These are phyloP conservation scores for Diachasmimorpha longicaudata DNA, from an alignment of 1,140 invertebrate genomes.

Conservation along the genomic window DNA sequence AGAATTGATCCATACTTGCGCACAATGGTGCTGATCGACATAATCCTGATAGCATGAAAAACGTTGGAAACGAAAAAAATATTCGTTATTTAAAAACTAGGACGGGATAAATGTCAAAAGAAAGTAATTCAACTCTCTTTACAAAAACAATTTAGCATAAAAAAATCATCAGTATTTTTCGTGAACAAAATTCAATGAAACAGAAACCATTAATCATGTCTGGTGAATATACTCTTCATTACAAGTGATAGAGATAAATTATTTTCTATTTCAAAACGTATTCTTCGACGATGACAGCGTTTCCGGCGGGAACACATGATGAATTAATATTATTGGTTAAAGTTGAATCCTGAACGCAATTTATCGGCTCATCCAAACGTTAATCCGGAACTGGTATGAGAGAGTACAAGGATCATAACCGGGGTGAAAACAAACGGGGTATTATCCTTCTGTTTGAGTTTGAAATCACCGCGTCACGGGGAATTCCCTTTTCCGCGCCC, in stretches of 20 bases:
- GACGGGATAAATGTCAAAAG: background rate
- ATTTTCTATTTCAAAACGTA: no score
- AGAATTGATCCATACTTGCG: slow-evolving; percentile 69
- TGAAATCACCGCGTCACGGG: background rate
- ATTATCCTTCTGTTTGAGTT: background rate
- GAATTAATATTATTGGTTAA: background rate
- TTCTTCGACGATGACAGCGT: no score
- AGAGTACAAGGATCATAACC: background rate
- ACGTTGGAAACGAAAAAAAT: slow-evolving; percentile 41
- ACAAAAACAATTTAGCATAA: background rate
- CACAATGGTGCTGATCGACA: slow-evolving; percentile 82
- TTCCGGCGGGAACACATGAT: no score
- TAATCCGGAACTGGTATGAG: background rate
- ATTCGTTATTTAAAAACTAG: slow-evolving; percentile 15
- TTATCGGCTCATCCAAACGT: background rate
- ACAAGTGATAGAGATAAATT: no score
- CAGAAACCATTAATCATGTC: no score
- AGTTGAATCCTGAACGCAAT: background rate
- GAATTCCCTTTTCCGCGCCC: background rate
- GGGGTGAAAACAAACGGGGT: background rate
- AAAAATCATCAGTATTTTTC: background rate
- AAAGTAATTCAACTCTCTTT: background rate
- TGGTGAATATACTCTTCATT: no score
- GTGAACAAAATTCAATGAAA: background rate
- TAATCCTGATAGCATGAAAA: slow-evolving; percentile 74